Evolutionary conservation across 2,797 vertebrate genomes (phyloP), one percentile per base, ranked within the genome.

Genomic region (Sciaenops ocellatus): DNA sequence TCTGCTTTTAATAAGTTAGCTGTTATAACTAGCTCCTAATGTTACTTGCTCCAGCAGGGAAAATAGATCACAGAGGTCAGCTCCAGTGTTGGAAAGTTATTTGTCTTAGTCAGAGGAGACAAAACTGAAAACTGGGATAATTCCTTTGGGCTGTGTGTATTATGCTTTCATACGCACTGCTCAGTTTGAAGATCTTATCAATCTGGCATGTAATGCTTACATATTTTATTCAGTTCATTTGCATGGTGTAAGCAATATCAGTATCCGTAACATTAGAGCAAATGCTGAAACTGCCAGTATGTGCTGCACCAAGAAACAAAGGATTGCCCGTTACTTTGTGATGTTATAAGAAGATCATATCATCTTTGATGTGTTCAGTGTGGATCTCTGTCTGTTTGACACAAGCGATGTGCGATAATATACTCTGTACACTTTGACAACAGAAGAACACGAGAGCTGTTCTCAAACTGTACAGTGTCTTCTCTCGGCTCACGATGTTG

Each of bases 301-400:
- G 54, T 63, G 17, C 59, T 67, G 55, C 63, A 48, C 66, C 56
- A 48, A 52, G 66, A 76, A n/a, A 48, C 28, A 51, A 74, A 72
- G 20, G 28, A 20, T 38, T 5, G 20, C 59, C 42, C 15, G 28
- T 26, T 44, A 41, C 28, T 11, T n/a, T 57, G 24, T 60, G 55
- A 57, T 54, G 28, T 69, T 52, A 24, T 18, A 56, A 69, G 60
- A 11, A 16, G 62, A 60, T 67, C 3, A 12, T 55, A 56, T 67
- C 4, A 1, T 55, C 28, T 73, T 51, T 63, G 30, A 54, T 76
- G 15, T 51, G 8, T 48, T 52, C 60, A 16, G 28, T 62, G n/a
- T 71, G 22, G 46, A 52, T 79, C 42, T 11, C 50, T 64, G 55
- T 73, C 61, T 34, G 57, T 76, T 69, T 61, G 78, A 74, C 69